Base-by-base conservation (phyloP, 2,797 vertebrate genomes). In the Chelonia mydas region DNA sequence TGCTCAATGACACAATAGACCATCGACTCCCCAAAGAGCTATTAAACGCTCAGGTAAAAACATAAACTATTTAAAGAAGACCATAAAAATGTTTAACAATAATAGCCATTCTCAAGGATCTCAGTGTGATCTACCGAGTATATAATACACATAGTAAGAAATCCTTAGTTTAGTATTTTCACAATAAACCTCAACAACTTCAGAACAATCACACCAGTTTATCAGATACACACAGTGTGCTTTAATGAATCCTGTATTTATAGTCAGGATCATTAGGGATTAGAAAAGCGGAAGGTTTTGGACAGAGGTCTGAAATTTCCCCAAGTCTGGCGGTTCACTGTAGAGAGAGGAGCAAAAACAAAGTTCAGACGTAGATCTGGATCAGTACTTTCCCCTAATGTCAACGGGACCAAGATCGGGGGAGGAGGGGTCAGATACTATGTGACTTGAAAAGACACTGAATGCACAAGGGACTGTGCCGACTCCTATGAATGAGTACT, bases 31-130 rank as follows among this genome's bases (percentile, higher is more conserved):
- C 15, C 0, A 47, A 84, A 61, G 59, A 83, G 31, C 17, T 7
- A 2, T 78, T 65, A 85, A 91, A 37, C 53, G 74, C 92, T 93
- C 88, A 94, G 93, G 81, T 92, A 81, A 89, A 94, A 95, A 68
- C 49, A 93, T 74, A 77, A 83, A 83, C 31, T 84, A 61, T 37
- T 92, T 91, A 61, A 17, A 88, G 80, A 51, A 94, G 84, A 78
- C 19, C 76, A 84, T 81, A 84, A 84, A 88, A 91, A 87, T 10
- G 5, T n/a, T 1, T 81, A 87, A 84, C 7, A 80, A 74, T 16
- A 54, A 72, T 83, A 61, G 68, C 21, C 84, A 61, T 27, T 74
- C 90, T 49, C 47, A 49, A 49, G 74, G 13, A 77, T 12, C 27
- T 41, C 41, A 77, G 25, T 41, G 45, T 54, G 83, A 90, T n/a